Evolutionary conservation across 2,888 invertebrate species (phyloP).

Genomic region (Megalurothrips usitatus): DNA sequence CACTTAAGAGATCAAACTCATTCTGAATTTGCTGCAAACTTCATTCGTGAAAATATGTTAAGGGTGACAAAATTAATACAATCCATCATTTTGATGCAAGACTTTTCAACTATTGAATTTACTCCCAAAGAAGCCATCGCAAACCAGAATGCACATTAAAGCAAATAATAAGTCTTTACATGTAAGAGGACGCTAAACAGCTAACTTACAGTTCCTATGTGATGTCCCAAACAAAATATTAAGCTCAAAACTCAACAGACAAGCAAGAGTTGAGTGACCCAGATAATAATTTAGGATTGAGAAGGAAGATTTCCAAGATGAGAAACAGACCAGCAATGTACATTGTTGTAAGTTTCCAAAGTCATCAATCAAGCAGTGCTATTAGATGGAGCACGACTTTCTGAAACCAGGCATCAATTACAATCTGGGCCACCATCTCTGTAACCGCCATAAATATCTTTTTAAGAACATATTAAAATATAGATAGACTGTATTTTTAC

Average conservation of each 20-base stretch:
- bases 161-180: slow-evolving; percentile 12
- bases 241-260: background rate
- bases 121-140: too few relatives aligned
- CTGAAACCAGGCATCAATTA: background rate
- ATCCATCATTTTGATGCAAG: too few relatives aligned
- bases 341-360: too few relatives aligned
- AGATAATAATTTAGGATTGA: background rate
- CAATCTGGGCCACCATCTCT: background rate
- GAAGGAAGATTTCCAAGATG: too few relatives aligned
- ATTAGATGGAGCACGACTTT: too few relatives aligned
- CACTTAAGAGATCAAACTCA: background rate
- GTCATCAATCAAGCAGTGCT: too few relatives aligned
- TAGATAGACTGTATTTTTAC: slow-evolving; percentile 16
- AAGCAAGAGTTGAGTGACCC: background rate
- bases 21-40: background rate
- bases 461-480: slow-evolving; percentile 18
- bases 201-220: background rate
- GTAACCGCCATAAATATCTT: background rate
- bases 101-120: too few relatives aligned
- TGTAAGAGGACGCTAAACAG: background rate
- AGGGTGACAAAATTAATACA: too few relatives aligned
- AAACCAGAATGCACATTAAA: background rate
- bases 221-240: background rate
- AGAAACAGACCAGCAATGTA: too few relatives aligned
- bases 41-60: too few relatives aligned